These are phyloP conservation scores for Carassius auratus DNA, from an alignment of 2,113 vertebrate genomes.

Conservation along the genomic window DNA sequence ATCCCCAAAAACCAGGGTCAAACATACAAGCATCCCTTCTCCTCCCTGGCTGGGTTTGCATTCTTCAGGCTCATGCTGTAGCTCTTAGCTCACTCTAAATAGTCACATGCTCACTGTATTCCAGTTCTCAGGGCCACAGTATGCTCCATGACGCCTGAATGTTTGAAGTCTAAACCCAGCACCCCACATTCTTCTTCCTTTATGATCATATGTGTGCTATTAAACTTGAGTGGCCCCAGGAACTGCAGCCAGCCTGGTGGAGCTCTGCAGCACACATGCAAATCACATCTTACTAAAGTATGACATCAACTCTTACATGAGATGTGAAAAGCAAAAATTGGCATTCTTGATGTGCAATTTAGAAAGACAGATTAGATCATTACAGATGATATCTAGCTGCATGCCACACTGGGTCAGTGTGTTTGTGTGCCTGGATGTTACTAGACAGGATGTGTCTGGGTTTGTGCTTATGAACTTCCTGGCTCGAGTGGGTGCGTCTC, in stretches of 20 bases:
- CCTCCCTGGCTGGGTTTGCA: neutral
- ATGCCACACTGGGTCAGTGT: neutral
- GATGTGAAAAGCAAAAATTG: neutral
- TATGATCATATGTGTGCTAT: constrained; percentile 56
- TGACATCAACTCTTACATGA: neutral
- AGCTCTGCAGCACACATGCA: constrained; percentile 46
- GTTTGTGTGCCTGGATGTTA: constrained; percentile 18
- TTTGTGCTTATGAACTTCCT: constrained; percentile 41
- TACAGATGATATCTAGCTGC: neutral
- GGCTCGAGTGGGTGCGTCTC: constrained; percentile 39
- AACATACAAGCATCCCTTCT: neutral
- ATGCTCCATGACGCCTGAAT: constrained; percentile 46
- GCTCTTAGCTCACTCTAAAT: constrained; percentile 1
- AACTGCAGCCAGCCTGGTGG: constrained; percentile 33
- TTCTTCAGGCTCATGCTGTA: constrained; percentile 12
- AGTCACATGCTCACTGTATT: constrained; percentile 43
- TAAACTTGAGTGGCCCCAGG: constrained; percentile 49
- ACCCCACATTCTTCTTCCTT: constrained; percentile 47
- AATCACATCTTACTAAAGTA: constrained; percentile 24
- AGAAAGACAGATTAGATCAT: neutral
- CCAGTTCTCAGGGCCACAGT: constrained; percentile 48
- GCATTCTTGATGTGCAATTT: neutral
- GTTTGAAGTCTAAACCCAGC: constrained; percentile 51
- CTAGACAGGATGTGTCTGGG: constrained; percentile 43
- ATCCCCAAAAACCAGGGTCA: neutral